A percentile compares a stretch with the other conserved stretches of the same genome.
phyloP scores from a whole-genome alignment of 2,113 vertebrate species.

The Pygoscelis antarcticus region DNA sequence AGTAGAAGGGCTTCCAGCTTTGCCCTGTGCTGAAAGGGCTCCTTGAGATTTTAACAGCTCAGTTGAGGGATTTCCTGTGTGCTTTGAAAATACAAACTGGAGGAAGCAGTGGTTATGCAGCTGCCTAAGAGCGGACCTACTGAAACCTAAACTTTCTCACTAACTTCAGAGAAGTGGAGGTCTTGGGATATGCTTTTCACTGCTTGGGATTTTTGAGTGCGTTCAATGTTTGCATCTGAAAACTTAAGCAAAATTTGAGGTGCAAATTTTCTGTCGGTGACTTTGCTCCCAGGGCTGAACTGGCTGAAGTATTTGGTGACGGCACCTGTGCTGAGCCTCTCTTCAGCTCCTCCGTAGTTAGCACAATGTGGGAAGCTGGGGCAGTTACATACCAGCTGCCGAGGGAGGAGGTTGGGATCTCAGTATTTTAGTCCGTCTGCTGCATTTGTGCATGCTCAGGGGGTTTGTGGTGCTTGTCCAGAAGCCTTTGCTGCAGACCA shows the following conservation, averaged over 20 bases:
- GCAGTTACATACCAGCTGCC: background rate
- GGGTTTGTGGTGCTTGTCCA: background rate
- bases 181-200: background rate
- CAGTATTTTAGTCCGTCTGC: background rate
- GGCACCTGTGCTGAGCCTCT: background rate
- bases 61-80: background rate
- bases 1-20: background rate
- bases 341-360: background rate
- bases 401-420: background rate
- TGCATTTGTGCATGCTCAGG: background rate
- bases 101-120: background rate
- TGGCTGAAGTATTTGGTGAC: background rate
- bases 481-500: background rate
- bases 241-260: background rate
- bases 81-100: background rate
- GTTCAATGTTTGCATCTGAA: background rate
- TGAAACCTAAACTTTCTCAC: background rate
- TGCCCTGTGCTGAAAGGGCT: conserved; percentile 13
- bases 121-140: background rate
- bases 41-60: background rate
- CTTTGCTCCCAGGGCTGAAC: background rate
- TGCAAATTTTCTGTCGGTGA: background rate
- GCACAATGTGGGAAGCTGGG: background rate
- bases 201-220: background rate
- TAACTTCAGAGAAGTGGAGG: background rate